phyloP scores from a whole-genome alignment of 2,888 invertebrate species.

The Thymelicus sylvestris region DNA sequence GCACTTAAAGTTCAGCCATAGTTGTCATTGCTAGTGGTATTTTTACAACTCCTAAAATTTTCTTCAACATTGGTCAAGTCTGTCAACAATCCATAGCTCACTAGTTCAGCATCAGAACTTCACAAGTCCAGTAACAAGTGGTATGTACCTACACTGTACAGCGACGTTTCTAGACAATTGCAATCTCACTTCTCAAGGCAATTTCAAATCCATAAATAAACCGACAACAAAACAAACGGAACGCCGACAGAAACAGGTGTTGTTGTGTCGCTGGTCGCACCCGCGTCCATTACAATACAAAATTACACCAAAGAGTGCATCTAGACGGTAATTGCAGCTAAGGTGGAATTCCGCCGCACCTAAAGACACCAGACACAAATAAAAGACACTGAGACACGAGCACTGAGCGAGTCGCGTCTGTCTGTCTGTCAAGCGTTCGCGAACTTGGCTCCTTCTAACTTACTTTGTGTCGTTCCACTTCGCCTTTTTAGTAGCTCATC shows the following conservation, averaged over 20 bases:
- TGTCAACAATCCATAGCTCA: too few relatives aligned
- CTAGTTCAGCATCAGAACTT: too few relatives aligned
- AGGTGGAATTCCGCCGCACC: not conserved
- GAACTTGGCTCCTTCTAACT: not conserved
- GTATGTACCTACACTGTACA: too few relatives aligned
- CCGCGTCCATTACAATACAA: conserved; percentile 5
- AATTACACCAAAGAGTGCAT: conserved; percentile 4
- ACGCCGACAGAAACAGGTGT: not conserved
- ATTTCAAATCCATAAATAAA: conserved; percentile 1
- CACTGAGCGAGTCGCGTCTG: conserved; percentile 1
- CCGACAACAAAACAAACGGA: not conserved
- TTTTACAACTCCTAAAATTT: too few relatives aligned
- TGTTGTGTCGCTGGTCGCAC: not conserved
- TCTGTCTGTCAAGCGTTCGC: not conserved
- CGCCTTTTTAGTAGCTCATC: too few relatives aligned
- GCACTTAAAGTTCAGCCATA: too few relatives aligned
- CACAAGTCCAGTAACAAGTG: too few relatives aligned
- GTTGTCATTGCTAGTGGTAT: too few relatives aligned
- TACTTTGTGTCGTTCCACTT: not conserved
- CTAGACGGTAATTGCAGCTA: conserved; percentile 6
- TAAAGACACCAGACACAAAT: conserved; percentile 9
- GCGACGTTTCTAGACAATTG: too few relatives aligned
- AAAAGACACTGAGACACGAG: conserved; percentile 2
- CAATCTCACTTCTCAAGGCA: too few relatives aligned
- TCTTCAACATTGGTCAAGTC: too few relatives aligned